These are phyloP conservation scores for Carassius gibelio DNA, from an alignment of 2,113 vertebrate species.

Conservation along the genomic window DNA sequence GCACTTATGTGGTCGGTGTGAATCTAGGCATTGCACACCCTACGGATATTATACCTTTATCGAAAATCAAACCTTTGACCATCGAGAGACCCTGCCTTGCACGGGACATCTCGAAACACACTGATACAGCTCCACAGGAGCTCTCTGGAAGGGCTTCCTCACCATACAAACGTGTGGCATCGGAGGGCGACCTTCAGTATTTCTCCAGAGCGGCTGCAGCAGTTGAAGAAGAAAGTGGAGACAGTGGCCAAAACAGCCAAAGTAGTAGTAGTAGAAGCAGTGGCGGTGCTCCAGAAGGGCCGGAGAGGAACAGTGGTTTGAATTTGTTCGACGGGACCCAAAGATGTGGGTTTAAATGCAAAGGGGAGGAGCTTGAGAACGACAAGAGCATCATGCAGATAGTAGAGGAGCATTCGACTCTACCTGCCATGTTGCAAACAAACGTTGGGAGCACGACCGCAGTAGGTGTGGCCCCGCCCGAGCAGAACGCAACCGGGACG, in stretches of 20 bases:
- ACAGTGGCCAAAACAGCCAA: constrained; percentile 24
- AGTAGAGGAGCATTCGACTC: constrained; percentile 86
- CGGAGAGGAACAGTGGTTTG: constrained; percentile 63
- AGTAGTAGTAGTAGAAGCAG: constrained; percentile 40
- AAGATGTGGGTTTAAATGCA: constrained; percentile 89
- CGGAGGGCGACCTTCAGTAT: constrained; percentile 53
- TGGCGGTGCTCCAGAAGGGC: constrained; percentile 36
- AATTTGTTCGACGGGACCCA: constrained; percentile 75
- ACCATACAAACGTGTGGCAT: constrained; percentile 52
- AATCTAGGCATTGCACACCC: constrained; percentile 86
- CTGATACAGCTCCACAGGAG: constrained; percentile 76
- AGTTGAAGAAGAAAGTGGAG: constrained; percentile 37
- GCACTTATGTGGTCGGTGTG: constrained; percentile 88
- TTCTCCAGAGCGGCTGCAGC: neutral
- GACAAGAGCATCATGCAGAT: constrained; percentile 89
- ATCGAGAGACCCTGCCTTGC: constrained; percentile 72
- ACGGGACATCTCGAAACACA: constrained; percentile 78
- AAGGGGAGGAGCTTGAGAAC: constrained; percentile 81
- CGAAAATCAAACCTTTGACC: constrained; percentile 76
- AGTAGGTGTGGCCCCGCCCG: constrained; percentile 67
- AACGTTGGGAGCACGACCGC: constrained; percentile 82
- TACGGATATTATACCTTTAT: constrained; percentile 79
- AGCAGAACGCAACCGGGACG: constrained; percentile 72
- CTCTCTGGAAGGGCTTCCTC: constrained; percentile 63
- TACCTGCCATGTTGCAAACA: constrained; percentile 91